Base-by-base conservation (phyloP, 2,797 vertebrate genomes). In the Leuciscus waleckii region DNA sequence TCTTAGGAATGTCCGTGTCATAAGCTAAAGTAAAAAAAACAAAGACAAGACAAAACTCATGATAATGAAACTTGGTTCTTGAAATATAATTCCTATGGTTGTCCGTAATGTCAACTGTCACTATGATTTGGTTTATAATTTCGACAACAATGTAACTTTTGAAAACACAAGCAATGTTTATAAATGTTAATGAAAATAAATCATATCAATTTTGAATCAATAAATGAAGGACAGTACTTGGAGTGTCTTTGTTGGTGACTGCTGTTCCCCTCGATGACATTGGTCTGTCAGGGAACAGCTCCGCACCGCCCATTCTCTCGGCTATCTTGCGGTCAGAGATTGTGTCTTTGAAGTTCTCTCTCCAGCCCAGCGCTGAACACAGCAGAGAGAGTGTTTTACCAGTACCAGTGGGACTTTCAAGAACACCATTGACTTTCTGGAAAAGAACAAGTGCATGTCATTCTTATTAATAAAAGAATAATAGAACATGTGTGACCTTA, bases 401-500 rank as follows among this genome's bases (percentile, higher is more conserved):
- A 0, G 98, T 99, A 19, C 98, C 98, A 0, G 98, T 99, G 0
- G 98, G 98, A 90, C 98, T 99, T 95, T 99, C 98, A 88, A 99
- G 93, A 39, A 99, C 92, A 2, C 98, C 98, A 61, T 99, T 98
- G 6, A 91, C 91, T 73, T 94, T 95, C 98, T 99, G 89, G 3
- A 90, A 87, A 29, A 54, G n/a, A 3, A 49, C 32, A 49, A 37
- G 37, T 17, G 16, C 23, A 3, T 32, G 43, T 11, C 37, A 83
- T 10, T 37, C 1, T 23, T 17, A 46, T 41, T 68, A 58, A 35
- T 0, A 39, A 13, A n/a, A 7, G 23, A 78, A 56, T 2, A 84
- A 76, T 3, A 37, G 46, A 21, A 68, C 61, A 67, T 37, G 37
- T 63, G 56, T 83, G 61, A 54, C 32, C 71, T 75, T 26, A 49